phyloP scores from a whole-genome alignment of 2,888 invertebrate genomes.

The Anodontia alba region DNA sequence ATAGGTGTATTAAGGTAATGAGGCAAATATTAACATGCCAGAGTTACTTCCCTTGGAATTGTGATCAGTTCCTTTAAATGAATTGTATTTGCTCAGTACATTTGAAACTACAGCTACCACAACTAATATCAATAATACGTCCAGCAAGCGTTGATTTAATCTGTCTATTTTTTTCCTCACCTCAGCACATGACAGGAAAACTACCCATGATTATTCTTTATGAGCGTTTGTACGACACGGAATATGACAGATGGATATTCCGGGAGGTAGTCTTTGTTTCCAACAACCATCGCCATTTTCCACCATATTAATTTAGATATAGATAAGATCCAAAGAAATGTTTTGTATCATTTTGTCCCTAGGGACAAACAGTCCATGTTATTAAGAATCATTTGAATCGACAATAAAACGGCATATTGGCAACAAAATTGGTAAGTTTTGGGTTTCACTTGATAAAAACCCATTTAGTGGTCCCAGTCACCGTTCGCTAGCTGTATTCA shows the following conservation, averaged over 20 bases:
- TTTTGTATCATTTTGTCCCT: conserved; percentile 4
- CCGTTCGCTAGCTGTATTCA: neutral
- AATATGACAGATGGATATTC: neutral
- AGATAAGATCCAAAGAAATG: conserved; percentile 1
- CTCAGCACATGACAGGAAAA: neutral
- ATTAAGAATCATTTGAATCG: neutral
- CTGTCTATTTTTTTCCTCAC: no score
- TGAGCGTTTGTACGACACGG: neutral
- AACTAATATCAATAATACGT: no score
- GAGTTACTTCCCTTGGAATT: no score
- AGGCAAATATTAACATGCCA: no score
- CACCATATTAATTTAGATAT: neutral
- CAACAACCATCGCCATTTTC: neutral
- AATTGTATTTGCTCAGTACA: no score
- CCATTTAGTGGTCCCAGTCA: neutral
- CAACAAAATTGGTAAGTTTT: neutral
- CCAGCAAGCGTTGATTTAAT: no score
- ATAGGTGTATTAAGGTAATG: no score
- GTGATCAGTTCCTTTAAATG: no score
- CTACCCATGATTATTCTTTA: neutral
- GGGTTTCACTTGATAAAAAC: conserved; percentile 4
- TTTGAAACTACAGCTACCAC: no score
- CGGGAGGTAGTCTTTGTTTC: neutral
- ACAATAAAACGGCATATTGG: conserved; percentile 10
- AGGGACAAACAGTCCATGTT: neutral